Evolutionary conservation across 2,797 vertebrate species (phyloP).

Genomic region (Crenichthys baileyi): DNA sequence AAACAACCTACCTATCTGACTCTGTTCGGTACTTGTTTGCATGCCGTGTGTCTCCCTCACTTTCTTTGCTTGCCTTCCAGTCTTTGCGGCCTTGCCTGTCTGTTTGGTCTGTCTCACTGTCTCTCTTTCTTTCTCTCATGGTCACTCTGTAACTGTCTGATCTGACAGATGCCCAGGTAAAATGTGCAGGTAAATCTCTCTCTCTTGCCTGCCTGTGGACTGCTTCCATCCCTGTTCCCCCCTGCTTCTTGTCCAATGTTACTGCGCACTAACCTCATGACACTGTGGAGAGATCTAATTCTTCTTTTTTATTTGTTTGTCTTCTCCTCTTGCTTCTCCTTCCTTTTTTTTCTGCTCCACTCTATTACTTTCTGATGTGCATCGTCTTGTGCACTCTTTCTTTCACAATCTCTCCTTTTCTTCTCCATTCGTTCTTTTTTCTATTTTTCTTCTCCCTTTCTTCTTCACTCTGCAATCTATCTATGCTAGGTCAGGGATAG

Average conservation of each 20-base stretch:
- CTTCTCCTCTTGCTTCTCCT: constrained; percentile 22
- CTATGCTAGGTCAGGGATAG: constrained; percentile 89
- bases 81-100: constrained; percentile 83
- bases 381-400: constrained; percentile 11
- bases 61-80: constrained; percentile 82
- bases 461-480: constrained; percentile 21
- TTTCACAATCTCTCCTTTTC: background rate
- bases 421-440: background rate
- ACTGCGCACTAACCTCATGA: constrained; percentile 64
- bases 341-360: constrained; percentile 22
- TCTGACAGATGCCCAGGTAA: constrained; percentile 89
- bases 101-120: constrained; percentile 88
- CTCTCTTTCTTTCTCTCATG: constrained; percentile 87
- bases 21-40: constrained; percentile 75
- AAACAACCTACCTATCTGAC: constrained; percentile 47
- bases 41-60: constrained; percentile 78
- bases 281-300: constrained; percentile 65
- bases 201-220: constrained; percentile 86
- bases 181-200: constrained; percentile 87
- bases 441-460: constrained; percentile 15
- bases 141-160: constrained; percentile 86
- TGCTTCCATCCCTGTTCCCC: constrained; percentile 81
- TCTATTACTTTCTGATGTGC: constrained; percentile 5
- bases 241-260: constrained; percentile 76
- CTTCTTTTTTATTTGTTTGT: constrained; percentile 53